A percentile compares a stretch with the other conserved stretches of the same genome.
phyloP scores from a whole-genome alignment of 2,888 invertebrate species.

The Nemapogon koenigi region DNA sequence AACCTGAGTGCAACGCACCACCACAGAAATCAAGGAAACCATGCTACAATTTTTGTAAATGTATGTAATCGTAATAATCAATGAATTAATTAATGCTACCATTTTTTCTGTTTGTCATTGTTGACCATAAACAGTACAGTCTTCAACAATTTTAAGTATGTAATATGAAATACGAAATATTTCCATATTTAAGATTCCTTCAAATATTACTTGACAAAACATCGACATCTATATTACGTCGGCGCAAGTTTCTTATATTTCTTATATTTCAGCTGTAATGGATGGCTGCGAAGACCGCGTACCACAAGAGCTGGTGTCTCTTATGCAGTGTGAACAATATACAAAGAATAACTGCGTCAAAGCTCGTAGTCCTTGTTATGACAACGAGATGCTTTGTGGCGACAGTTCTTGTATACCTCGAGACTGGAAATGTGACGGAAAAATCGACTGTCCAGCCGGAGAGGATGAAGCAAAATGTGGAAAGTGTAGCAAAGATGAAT shows the following conservation, averaged over 20 bases:
- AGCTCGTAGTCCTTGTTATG: slow-evolving; percentile 48
- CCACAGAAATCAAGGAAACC: slow-evolving; percentile 66
- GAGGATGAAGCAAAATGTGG: slow-evolving; percentile 68
- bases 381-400: slow-evolving; percentile 61
- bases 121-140: too few relatives aligned
- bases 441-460: slow-evolving; percentile 65
- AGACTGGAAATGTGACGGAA: slow-evolving; percentile 70
- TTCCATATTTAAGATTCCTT: too few relatives aligned
- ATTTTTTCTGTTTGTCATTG: too few relatives aligned
- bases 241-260: slow-evolving; percentile 6
- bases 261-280: slow-evolving; percentile 58
- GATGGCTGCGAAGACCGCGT: slow-evolving; percentile 68
- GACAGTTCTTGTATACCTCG: slow-evolving; percentile 68
- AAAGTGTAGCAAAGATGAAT: slow-evolving; percentile 37
- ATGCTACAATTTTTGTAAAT: slow-evolving; percentile 70
- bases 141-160: too few relatives aligned
- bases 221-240: too few relatives aligned
- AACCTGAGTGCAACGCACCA: slow-evolving; percentile 70
- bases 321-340: slow-evolving; percentile 69
- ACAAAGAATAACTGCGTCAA: slow-evolving; percentile 65
- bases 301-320: slow-evolving; percentile 57
- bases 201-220: too few relatives aligned
- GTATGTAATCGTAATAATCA: too few relatives aligned
- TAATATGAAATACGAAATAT: too few relatives aligned
- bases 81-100: too few relatives aligned